Conservation (phyloP, 37 sponge, comb jelly and placozoan species). For the Chondrosia reniformis region DNA sequence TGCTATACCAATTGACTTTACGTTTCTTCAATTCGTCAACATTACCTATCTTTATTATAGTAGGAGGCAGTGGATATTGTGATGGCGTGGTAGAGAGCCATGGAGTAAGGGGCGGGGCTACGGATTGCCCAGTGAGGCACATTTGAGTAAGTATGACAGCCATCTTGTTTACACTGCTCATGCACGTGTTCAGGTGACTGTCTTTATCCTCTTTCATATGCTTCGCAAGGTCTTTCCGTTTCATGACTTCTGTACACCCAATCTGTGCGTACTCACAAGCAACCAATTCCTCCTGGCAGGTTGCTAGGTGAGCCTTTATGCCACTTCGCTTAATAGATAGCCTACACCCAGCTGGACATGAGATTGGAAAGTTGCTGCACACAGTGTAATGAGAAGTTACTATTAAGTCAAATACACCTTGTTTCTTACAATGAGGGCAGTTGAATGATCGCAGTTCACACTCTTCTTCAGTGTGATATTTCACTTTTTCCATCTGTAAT, state of each 20-base stretch:
- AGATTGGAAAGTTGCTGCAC: conserved; percentile 8
- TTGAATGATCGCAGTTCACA: not conserved
- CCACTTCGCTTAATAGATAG: not conserved
- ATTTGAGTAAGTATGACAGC: no score
- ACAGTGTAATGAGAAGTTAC: not conserved
- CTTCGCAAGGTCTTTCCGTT: no score
- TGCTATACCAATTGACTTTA: not conserved
- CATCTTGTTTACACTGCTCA: no score
- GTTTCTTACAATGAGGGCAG: conserved; percentile 11
- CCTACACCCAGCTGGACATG: conserved; percentile 16
- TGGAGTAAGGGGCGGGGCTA: not conserved
- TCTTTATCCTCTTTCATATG: no score
- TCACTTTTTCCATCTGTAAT: not conserved
- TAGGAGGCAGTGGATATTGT: not conserved
- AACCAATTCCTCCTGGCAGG: no score
- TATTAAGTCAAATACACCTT: not conserved
- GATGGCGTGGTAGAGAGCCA: conserved; percentile 4
- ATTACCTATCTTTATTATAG: not conserved
- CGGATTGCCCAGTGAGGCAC: no score
- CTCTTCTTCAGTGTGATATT: not conserved
- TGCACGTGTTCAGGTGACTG: no score
- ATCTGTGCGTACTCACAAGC: no score
- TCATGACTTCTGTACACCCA: no score
- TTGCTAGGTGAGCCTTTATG: conserved; percentile 4
- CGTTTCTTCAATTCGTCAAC: not conserved